Evolutionary conservation across 2,113 vertebrate genomes (phyloP), one percentile per base, ranked within the genome.

Genomic region (Actinemys pallida): DNA sequence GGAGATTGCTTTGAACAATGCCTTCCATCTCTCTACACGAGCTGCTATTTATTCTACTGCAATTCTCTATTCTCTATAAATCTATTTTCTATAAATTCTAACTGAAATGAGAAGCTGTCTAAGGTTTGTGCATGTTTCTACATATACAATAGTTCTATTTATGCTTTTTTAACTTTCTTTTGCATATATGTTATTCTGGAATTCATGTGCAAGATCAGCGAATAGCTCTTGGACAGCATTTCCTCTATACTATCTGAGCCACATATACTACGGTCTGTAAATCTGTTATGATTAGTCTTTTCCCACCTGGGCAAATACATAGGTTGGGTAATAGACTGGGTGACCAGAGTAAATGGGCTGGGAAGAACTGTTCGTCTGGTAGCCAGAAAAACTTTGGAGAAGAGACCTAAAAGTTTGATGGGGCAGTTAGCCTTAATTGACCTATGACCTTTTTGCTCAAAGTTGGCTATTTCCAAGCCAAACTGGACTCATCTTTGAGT

Each of bases 201-300:
- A 1, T 72, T 83, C 1, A 3, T 57, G 5, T 54, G n/a, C 57
- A 86, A 93, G 65, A 12, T 25, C 39, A 78, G 6, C 29, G 25
- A 47, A 45, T 47, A 14, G 42, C 12, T 47, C 12, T 47, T 9
- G 14, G 14, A 3, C 17, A 20, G 2, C 42, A 10, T 1, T 5
- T 84, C 10, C 88, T 86, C 27, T 10, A 53, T 88, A 29, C 11
- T 5, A 19, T 53, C 14, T 12, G 24, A 0, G 6, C 3, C 13
- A n/a, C 5, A 47, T 0, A 1, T 3, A 45, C 12, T 1, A 31
- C 19, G 12, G 4, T 24, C 31, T 27, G 0, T 49, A 80, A 29
- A 56, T 52, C 35, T 53, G 53, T 83, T 86, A 56, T 25, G 25
- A 2, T 7, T 78, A 12, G 0, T 72, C 42, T 88, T 90, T 59